A percentile compares a stretch with the other conserved stretches of the same genome.
Conservation (phyloP, 2,888 invertebrate species). For the Tetropium fuscum region DNA sequence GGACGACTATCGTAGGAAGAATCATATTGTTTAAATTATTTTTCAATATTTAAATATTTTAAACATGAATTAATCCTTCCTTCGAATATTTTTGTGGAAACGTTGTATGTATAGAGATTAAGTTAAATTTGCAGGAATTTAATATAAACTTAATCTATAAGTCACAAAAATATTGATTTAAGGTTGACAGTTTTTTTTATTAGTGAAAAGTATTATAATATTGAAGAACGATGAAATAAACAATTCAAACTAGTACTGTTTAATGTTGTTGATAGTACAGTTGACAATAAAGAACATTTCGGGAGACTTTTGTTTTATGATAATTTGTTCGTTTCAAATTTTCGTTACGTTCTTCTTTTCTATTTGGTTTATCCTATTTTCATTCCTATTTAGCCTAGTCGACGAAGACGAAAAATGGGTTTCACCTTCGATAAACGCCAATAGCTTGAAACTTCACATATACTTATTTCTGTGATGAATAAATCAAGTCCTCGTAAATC, state of each 20-base stretch:
- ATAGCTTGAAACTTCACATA: no score
- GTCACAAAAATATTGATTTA: conserved; percentile 64
- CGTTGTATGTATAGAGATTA: conserved; percentile 61
- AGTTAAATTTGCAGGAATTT: conserved; percentile 62
- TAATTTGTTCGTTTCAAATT: conserved; percentile 12
- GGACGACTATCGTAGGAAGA: conserved; percentile 19
- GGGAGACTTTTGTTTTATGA: conserved; percentile 58
- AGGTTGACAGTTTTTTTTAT: conserved; percentile 66
- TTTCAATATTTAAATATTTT: conserved; percentile 24
- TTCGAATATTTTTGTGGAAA: conserved; percentile 60
- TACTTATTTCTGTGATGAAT: no score
- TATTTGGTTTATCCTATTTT: conserved; percentile 10
- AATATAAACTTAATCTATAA: conserved; percentile 64
- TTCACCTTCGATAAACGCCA: no score
- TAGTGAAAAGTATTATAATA: conserved; percentile 67
- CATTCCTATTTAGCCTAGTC: no score
- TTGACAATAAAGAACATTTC: conserved; percentile 68
- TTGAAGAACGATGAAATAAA: conserved; percentile 67
- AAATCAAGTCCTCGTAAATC: no score
- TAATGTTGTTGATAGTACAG: conserved; percentile 67
- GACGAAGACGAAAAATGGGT: no score
- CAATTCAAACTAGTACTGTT: conserved; percentile 66
- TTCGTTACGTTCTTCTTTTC: conserved; percentile 14
- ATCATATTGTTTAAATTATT: conserved; percentile 22
- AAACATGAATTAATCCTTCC: conserved; percentile 32